phyloP scores from a whole-genome alignment of 35 echinoderm and acorn worm species.

The Acanthaster planci region DNA sequence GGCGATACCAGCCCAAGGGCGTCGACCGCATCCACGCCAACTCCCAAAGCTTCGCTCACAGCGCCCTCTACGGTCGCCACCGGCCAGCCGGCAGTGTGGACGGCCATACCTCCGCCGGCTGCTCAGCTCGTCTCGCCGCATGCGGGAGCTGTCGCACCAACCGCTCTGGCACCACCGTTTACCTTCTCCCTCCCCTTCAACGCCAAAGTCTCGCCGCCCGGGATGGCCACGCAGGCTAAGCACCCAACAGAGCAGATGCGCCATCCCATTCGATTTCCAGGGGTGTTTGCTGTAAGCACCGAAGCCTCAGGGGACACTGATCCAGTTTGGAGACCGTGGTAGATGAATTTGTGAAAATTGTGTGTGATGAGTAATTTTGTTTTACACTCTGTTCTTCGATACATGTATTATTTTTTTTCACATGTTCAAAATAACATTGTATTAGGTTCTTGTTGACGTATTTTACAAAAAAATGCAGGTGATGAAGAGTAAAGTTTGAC shows the following conservation, averaged over 20 bases:
- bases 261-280: not conserved
- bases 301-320: conserved; percentile 24
- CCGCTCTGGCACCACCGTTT: not conserved
- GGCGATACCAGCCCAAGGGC: not conserved
- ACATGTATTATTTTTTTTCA: not conserved
- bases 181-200: not conserved
- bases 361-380: not conserved
- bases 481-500: no score
- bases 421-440: not conserved
- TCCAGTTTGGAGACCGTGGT: conserved; percentile 55
- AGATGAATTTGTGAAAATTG: not conserved
- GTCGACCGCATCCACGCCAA: conserved; percentile 2
- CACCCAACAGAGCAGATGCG: not conserved
- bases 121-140: not conserved
- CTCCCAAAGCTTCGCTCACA: not conserved
- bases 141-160: not conserved
- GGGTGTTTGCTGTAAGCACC: not conserved
- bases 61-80: not conserved
- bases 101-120: not conserved
- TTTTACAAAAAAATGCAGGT: no score
- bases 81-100: not conserved
- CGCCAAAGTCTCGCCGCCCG: conserved; percentile 14
- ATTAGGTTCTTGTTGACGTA: no score
- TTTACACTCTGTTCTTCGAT: no score
- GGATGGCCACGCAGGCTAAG: not conserved